Conservation (phyloP, 92 coral and sea anemone species). For the Phenganax marumi region DNA sequence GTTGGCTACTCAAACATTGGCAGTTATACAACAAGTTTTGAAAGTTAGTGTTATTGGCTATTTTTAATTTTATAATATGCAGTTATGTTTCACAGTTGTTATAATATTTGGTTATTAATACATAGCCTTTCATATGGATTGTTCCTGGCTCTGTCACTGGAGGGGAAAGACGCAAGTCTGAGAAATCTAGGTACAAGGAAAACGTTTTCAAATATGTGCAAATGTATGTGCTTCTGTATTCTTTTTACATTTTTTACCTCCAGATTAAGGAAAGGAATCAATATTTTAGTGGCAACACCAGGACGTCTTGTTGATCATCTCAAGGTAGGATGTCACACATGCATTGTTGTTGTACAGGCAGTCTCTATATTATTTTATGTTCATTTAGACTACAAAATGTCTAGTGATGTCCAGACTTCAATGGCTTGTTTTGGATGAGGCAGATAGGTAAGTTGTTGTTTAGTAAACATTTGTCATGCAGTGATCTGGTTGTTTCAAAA, state of each 20-base stretch:
- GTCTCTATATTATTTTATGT: neutral
- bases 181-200: conserved; percentile 76
- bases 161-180: conserved; percentile 90
- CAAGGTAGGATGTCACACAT: conserved; percentile 56
- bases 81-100: no score
- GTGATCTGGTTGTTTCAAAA: neutral
- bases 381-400: conserved; percentile 73
- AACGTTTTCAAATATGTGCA: neutral
- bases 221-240: neutral
- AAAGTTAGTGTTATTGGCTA: conserved; percentile 56
- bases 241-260: neutral
- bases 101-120: neutral
- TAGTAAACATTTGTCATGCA: neutral
- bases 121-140: conserved; percentile 92
- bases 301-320: conserved; percentile 93
- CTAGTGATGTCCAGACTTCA: conserved; percentile 61
- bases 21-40: conserved; percentile 72
- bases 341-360: neutral
- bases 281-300: conserved; percentile 97
- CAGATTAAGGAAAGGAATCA: conserved; percentile 90
- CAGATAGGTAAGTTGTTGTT: conserved; percentile 70
- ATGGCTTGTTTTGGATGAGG: conserved; percentile 92
- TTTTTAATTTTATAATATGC: neutral
- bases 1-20: conserved; percentile 89
- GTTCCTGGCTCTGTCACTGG: conserved; percentile 93